Percentiles rank a stretch among this genome's conserved stretches.
These are phyloP conservation scores for Acleris holmiana DNA, from an alignment of 2,888 invertebrate genomes.

Conservation along the genomic window DNA sequence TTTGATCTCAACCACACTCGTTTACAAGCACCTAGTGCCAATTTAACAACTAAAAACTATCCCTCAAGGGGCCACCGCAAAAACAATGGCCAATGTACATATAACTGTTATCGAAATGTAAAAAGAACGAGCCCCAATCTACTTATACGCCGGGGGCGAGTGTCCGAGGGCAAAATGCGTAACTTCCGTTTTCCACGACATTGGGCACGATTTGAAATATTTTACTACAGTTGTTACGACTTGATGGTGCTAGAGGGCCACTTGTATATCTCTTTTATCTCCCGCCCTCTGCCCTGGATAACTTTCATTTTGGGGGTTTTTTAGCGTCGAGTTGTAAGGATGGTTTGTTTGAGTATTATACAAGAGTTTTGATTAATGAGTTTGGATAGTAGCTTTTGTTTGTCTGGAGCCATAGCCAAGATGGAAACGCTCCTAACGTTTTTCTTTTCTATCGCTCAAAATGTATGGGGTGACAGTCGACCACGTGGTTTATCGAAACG, in stretches of 20 bases:
- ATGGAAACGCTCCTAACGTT: too few species aligned
- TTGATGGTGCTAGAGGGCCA: conserved; percentile 83
- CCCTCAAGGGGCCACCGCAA: not conserved
- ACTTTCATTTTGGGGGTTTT: conserved; percentile 62
- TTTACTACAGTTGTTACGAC: conserved; percentile 84
- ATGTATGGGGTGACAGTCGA: too few species aligned
- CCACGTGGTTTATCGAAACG: too few species aligned
- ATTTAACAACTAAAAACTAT: too few species aligned
- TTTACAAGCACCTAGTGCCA: too few species aligned
- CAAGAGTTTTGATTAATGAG: too few species aligned
- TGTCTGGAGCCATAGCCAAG: too few species aligned
- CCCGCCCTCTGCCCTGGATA: conserved; percentile 69
- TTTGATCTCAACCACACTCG: too few species aligned
- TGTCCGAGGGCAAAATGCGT: conserved; percentile 61
- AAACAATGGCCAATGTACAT: conserved; percentile 9
- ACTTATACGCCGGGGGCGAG: conserved; percentile 37
- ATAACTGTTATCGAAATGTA: conserved; percentile 35
- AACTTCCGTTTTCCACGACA: conserved; percentile 84
- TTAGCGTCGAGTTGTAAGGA: conserved; percentile 54
- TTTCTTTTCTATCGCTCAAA: too few species aligned
- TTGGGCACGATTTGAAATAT: conserved; percentile 85
- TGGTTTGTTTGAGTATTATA: too few species aligned
- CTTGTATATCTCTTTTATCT: conserved; percentile 84
- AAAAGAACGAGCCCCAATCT: conserved; percentile 35
- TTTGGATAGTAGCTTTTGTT: too few species aligned